These are phyloP conservation scores for Creontiades dilutus DNA, from an alignment of 2,888 invertebrate species.

Conservation along the genomic window DNA sequence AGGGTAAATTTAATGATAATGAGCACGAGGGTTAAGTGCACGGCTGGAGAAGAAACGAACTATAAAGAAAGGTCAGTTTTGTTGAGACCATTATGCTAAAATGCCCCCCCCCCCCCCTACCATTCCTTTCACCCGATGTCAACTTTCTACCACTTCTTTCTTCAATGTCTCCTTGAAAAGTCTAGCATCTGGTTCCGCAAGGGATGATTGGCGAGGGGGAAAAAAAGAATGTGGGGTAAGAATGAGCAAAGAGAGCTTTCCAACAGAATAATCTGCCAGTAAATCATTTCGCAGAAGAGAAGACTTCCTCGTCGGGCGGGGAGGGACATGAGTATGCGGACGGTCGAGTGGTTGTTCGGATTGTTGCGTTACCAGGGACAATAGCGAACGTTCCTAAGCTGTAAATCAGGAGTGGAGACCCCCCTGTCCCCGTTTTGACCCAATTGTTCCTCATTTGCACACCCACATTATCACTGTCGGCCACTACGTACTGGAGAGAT, in stretches of 20 bases:
- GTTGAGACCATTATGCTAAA: background rate
- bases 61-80: background rate
- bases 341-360: slow-evolving; percentile 9
- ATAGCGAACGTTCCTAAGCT: slow-evolving; percentile 48
- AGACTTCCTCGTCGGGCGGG: slow-evolving; percentile 53
- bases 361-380: slow-evolving; percentile 61
- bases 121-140: background rate
- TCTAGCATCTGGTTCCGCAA: slow-evolving; percentile 51
- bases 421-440: slow-evolving; percentile 55
- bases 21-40: no score
- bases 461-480: slow-evolving; percentile 57
- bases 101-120: background rate
- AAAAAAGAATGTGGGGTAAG: slow-evolving; percentile 15
- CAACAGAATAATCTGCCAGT: slow-evolving; percentile 66
- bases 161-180: background rate
- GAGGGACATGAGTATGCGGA: slow-evolving; percentile 2
- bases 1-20: no score
- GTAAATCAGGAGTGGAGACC: slow-evolving; percentile 51
- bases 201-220: slow-evolving; percentile 40
- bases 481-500: background rate
- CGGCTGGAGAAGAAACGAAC: no score
- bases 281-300: slow-evolving; percentile 66
- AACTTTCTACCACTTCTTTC: slow-evolving; percentile 52
- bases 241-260: slow-evolving; percentile 6
- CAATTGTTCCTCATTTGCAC: slow-evolving; percentile 69